A percentile compares a stretch with the other conserved stretches of the same genome.
Evolutionary conservation across 2,113 vertebrate genomes (phyloP).

Genomic region (Hippocampus zosterae): DNA sequence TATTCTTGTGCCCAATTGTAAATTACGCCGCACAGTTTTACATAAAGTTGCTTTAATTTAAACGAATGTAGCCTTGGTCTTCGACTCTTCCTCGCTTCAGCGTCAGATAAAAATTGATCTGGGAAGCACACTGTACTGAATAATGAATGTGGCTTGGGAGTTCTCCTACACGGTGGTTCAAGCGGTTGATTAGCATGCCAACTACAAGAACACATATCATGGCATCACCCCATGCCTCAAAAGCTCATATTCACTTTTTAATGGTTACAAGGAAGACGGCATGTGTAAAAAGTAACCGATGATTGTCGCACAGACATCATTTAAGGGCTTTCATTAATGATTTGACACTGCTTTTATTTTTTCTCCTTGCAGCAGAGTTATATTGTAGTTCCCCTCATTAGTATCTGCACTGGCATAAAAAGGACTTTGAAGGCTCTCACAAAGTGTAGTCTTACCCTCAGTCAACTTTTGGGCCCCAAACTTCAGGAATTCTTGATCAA

Average conservation of each 20-base stretch:
- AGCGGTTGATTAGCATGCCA: slow-evolving; percentile 45
- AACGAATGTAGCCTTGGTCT: background rate
- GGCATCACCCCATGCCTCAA: background rate
- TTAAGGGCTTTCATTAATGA: background rate
- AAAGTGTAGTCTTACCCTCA: slow-evolving; percentile 15
- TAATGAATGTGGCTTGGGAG: slow-evolving; percentile 53
- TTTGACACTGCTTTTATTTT: background rate
- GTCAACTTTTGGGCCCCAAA: slow-evolving; percentile 28
- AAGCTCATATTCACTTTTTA: background rate
- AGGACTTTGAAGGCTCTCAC: slow-evolving; percentile 44
- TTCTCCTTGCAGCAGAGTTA: slow-evolving; percentile 14
- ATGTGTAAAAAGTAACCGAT: background rate
- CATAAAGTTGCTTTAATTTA: background rate
- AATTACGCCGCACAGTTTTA: background rate
- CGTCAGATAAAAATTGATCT: slow-evolving; percentile 40
- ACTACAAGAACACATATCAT: slow-evolving; percentile 37
- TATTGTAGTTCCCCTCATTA: slow-evolving; percentile 25
- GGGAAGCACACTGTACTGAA: slow-evolving; percentile 44
- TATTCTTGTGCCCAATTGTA: background rate
- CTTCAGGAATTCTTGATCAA: slow-evolving; percentile 52
- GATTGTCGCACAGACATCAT: background rate
- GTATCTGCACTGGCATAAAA: slow-evolving; percentile 16
- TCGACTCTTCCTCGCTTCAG: slow-evolving; percentile 3
- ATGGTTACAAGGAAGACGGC: background rate
- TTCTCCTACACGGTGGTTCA: slow-evolving; percentile 44